Base-by-base conservation (phyloP, 2,113 vertebrate species). In the Sapayoa aenigma region DNA sequence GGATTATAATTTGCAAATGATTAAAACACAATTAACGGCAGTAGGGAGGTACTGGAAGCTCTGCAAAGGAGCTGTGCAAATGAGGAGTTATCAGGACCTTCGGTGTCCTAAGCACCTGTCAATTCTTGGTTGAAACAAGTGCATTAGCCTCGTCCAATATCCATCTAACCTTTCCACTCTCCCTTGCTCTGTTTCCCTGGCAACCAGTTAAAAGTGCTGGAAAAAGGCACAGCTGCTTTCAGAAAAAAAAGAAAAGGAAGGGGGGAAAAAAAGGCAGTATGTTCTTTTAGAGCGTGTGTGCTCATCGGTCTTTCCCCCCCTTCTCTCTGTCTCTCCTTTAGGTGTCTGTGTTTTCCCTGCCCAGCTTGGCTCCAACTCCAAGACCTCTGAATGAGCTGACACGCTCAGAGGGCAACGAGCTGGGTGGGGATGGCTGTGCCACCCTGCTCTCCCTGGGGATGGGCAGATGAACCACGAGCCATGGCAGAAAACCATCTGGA, bases 151-250 rank as follows among this genome's bases (percentile, higher is more conserved):
- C 91, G 93, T 96, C 97, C 96, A 97, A 97, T 96, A 97, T 96
- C 97, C 97, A 97, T 87, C 93, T 98, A 97, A 98, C 97, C 98
- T 98, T 97, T 97, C 97, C 97, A 96, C 92, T 97, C 95, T 97
- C 95, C 95, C 92, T 97, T 90, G 96, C 97, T 98, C 97, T 92
- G 97, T 98, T 98, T 98, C 98, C 98, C 83, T 98, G 97, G 97
- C 96, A 98, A 98, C 98, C 97, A 97, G 96, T 97, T 97, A 97
- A 97, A 98, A 98, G 95, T 97, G 94, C 96, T 97, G 96, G 95
- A 81, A 97, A 97, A 98, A 98, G 96, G 96, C 95, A 96, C 94
- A 93, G 96, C 96, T 97, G 96, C 96, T 96, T 98, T 89, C 46
- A 96, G 96, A 84, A 88, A 89, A 90, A 80, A 96, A 89, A 63